A percentile compares a stretch with the other conserved stretches of the same genome.
phyloP scores from a whole-genome alignment of 1,140 invertebrate species.

The Polypedilum vanderplanki region DNA sequence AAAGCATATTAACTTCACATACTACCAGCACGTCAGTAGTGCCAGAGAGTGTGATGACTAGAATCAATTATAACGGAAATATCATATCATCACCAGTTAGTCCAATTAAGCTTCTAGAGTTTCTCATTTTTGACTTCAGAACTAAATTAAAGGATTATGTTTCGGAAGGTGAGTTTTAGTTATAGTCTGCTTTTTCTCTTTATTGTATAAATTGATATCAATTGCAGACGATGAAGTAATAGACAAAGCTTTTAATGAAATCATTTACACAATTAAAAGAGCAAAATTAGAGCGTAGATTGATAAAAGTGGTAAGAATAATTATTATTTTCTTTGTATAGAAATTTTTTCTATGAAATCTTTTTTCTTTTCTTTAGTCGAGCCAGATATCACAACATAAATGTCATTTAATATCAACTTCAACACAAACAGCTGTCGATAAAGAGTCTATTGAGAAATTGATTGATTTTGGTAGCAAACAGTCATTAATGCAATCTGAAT shows the following conservation, averaged over 20 bases:
- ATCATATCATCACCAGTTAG: background rate
- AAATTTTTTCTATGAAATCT: background rate
- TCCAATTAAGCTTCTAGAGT: background rate
- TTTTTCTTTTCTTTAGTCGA: background rate
- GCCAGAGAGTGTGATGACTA: constrained; percentile 13
- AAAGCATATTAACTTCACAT: background rate
- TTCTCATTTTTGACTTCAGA: background rate
- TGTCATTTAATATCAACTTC: background rate
- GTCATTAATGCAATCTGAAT: background rate
- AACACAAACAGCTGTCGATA: background rate
- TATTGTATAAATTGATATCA: background rate
- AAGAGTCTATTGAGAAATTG: background rate
- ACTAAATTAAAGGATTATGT: background rate
- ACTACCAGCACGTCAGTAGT: background rate
- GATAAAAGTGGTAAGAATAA: background rate
- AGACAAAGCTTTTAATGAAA: background rate
- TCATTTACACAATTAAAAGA: background rate
- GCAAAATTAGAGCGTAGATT: background rate
- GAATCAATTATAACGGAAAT: constrained; percentile 23
- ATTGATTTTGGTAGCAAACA: background rate
- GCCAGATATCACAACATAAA: background rate
- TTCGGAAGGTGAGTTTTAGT: background rate
- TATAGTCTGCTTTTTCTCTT: background rate
- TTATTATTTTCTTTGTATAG: background rate
- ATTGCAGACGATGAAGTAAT: background rate